Evolutionary conservation across 2,888 invertebrate genomes (phyloP).

Genomic region (Chrysolina haemoptera): DNA sequence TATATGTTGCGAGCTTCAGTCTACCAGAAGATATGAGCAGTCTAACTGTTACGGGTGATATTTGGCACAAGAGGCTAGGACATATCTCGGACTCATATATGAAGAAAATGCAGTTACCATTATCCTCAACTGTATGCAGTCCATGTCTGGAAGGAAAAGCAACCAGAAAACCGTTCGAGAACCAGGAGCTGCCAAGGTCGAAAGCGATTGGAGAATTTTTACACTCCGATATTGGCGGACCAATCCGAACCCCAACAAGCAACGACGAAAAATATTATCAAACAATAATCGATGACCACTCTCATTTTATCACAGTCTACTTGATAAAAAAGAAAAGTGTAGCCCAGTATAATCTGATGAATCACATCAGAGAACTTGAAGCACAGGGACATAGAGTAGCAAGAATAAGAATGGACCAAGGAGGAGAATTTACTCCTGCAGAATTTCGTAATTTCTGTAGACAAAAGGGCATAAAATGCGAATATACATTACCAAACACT

Average conservation of each 20-base stretch:
- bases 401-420: neutral
- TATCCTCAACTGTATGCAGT: neutral
- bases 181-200: neutral
- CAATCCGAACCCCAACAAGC: neutral
- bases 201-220: neutral
- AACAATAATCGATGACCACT: slow-evolving; percentile 19
- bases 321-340: slow-evolving; percentile 1
- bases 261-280: neutral
- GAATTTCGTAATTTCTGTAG: too few species aligned
- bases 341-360: neutral
- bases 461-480: too few species aligned
- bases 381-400: neutral
- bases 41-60: neutral
- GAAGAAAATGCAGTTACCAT: neutral
- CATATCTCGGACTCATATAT: too few species aligned
- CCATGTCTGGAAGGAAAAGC: slow-evolving; percentile 14
- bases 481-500: slow-evolving; percentile 2
- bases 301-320: slow-evolving; percentile 5
- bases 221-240: neutral
- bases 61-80: neutral
- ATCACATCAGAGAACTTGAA: slow-evolving; percentile 9
- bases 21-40: neutral
- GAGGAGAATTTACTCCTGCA: too few species aligned
- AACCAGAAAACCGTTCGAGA: neutral
- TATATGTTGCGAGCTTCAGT: slow-evolving; percentile 1